Percentiles rank a stretch among this genome's conserved stretches.
Evolutionary conservation across 2,888 invertebrate genomes (phyloP).

Genomic region (Apeira syringaria): DNA sequence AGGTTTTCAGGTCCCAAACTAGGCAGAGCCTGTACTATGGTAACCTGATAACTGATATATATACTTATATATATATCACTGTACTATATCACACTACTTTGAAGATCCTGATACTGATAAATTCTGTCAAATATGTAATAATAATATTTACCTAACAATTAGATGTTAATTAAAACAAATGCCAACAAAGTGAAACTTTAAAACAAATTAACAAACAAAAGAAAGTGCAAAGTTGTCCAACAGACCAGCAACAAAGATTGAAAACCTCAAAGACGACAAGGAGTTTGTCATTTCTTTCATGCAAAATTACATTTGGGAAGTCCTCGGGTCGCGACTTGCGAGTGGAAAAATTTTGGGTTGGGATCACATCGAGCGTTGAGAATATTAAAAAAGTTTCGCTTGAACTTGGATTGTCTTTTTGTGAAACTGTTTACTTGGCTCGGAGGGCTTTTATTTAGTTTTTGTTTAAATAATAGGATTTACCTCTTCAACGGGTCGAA

Average conservation of each 20-base stretch:
- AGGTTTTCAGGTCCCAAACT: too few species aligned
- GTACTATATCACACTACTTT: too few species aligned
- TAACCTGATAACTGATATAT: too few species aligned
- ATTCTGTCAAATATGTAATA: too few species aligned
- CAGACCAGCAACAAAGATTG: conserved; percentile 43
- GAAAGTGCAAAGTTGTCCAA: conserved; percentile 5
- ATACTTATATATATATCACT: too few species aligned
- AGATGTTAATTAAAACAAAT: not conserved
- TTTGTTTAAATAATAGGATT: conserved; percentile 6
- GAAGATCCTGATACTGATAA: too few species aligned
- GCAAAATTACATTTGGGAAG: conserved; percentile 75
- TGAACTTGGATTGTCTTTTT: conserved; percentile 79
- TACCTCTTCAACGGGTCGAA: conserved; percentile 10
- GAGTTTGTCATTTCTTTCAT: conserved; percentile 76
- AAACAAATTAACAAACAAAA: conserved; percentile 8
- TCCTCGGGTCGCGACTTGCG: conserved; percentile 50
- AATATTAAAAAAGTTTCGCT: conserved; percentile 80
- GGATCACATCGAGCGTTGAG: conserved; percentile 74
- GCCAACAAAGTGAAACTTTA: not conserved
- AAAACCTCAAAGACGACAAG: conserved; percentile 57
- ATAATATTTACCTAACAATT: too few species aligned
- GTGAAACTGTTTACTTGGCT: conserved; percentile 56
- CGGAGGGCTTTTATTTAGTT: conserved; percentile 20
- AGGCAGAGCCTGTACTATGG: too few species aligned
- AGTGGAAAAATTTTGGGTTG: conserved; percentile 64